These are phyloP conservation scores for Rhyacophila brunnea DNA, from an alignment of 1,140 invertebrate species.

Conservation along the genomic window DNA sequence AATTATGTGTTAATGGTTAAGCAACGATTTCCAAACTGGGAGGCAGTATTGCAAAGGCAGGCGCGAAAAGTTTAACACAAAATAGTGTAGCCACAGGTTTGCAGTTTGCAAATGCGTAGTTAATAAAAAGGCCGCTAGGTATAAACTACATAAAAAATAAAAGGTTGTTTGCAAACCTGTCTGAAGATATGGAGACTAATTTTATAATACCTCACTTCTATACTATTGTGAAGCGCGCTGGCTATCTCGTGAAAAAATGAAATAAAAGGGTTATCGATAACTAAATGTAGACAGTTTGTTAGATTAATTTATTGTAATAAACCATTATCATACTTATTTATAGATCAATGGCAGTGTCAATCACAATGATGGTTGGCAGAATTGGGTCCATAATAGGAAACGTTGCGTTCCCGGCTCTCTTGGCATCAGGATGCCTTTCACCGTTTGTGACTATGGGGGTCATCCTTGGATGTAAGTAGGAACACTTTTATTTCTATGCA, in stretches of 20 bases:
- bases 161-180: no score
- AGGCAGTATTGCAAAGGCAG: no score
- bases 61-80: no score
- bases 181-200: no score
- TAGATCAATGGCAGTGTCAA: constrained; percentile 24
- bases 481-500: neutral
- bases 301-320: neutral
- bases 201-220: no score
- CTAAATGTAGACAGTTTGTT: neutral
- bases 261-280: neutral
- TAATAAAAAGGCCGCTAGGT: no score
- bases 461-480: constrained; percentile 17
- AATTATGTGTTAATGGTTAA: no score
- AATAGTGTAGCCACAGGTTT: no score
- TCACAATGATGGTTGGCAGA: constrained; percentile 18
- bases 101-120: no score
- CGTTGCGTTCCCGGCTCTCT: constrained; percentile 20
- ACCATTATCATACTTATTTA: constrained; percentile 4
- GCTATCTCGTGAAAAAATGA: no score
- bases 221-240: no score
- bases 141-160: neutral
- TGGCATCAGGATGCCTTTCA: constrained; percentile 25
- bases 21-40: no score
- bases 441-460: constrained; percentile 19
- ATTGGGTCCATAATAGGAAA: constrained; percentile 29